Conservation (phyloP, 2,113 vertebrate genomes). For the Gymnarchus niloticus region DNA sequence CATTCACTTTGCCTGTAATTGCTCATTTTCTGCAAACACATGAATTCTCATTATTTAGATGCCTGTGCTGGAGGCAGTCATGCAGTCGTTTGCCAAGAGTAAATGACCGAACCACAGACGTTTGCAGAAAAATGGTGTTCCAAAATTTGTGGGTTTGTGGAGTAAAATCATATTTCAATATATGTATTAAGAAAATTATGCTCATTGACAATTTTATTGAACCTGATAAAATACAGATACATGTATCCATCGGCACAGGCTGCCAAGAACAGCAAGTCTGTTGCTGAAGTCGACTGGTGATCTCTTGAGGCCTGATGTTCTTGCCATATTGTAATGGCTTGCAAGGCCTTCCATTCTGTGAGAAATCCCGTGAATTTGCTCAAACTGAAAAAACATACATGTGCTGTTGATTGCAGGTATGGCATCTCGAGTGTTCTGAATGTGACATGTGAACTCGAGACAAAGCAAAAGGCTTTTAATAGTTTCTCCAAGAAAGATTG, state of each 20-base stretch:
- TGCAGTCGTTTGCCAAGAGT: not conserved
- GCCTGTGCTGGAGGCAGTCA: not conserved
- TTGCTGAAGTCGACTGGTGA: not conserved
- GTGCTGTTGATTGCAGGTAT: not conserved
- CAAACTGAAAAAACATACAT: not conserved
- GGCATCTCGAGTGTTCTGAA: not conserved
- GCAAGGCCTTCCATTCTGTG: not conserved
- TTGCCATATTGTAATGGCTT: constrained; percentile 8
- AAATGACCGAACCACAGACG: not conserved
- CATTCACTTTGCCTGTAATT: not conserved
- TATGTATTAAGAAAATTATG: not conserved
- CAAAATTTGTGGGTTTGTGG: not conserved
- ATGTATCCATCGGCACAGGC: not conserved
- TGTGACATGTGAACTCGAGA: too few relatives aligned
- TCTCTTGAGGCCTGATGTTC: not conserved
- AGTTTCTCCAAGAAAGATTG: too few relatives aligned
- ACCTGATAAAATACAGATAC: constrained; percentile 7
- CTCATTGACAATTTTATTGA: not conserved
- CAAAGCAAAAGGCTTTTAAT: not conserved
- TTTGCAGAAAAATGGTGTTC: not conserved
- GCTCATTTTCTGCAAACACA: constrained; percentile 4
- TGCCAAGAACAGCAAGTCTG: not conserved
- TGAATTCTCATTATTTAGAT: not conserved
- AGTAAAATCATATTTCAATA: not conserved
- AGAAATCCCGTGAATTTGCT: not conserved